Evolutionary conservation across 2,113 vertebrate genomes (phyloP).

Genomic region (Ovibos moschatus): DNA sequence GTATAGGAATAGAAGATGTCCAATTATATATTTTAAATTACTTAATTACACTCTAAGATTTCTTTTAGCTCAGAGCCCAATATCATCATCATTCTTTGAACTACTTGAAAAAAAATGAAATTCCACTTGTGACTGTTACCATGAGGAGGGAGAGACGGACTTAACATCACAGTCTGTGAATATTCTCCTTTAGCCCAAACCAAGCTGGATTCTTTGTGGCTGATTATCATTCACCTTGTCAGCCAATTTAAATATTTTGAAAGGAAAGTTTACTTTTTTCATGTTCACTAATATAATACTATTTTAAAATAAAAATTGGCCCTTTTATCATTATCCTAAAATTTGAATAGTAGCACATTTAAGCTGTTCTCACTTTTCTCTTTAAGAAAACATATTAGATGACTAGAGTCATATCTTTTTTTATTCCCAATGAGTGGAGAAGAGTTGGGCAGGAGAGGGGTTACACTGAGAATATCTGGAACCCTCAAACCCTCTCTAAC

Average conservation of each 20-base stretch:
- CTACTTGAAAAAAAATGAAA: background rate
- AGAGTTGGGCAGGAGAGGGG: background rate
- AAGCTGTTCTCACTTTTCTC: background rate
- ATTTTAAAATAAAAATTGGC: slow-evolving; percentile 1
- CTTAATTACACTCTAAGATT: background rate
- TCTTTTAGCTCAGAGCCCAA: background rate
- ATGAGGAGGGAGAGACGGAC: background rate
- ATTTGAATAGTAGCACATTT: background rate
- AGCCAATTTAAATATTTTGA: slow-evolving; percentile 36
- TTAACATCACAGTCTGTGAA: background rate
- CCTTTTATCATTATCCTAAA: background rate
- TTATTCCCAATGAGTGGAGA: background rate
- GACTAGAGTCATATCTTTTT: background rate
- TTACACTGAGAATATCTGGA: background rate
- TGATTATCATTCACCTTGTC: background rate
- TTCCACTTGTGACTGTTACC: background rate
- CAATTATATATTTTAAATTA: background rate
- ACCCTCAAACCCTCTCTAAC: background rate
- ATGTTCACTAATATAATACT: background rate
- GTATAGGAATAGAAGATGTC: background rate
- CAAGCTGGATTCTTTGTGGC: background rate
- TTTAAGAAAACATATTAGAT: background rate
- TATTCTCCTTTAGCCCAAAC: background rate
- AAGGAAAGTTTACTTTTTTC: background rate
- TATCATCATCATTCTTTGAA: background rate